Conservation (phyloP, 2,113 vertebrate genomes). For the Andinoacara biseriatus region DNA sequence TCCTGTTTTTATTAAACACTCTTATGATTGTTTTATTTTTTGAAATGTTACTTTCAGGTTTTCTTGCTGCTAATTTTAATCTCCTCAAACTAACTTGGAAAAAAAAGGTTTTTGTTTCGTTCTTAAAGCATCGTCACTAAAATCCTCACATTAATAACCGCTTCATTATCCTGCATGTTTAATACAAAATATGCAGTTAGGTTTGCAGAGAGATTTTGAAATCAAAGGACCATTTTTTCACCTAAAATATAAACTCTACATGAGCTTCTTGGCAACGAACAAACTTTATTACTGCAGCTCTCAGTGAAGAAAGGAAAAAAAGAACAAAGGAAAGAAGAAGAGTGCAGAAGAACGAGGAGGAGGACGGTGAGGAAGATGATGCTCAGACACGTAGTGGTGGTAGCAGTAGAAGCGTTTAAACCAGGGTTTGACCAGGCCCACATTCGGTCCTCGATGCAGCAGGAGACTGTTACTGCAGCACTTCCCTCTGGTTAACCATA, state of each 20-base stretch:
- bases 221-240: not conserved
- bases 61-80: no score
- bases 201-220: not conserved
- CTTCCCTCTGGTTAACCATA: slow-evolving; percentile 25
- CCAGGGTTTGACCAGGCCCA: not conserved
- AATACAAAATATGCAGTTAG: not conserved
- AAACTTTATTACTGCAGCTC: not conserved
- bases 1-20: not conserved
- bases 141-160: no score
- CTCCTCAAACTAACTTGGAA: no score
- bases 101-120: not conserved
- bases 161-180: not conserved
- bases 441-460: not conserved
- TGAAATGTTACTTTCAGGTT: no score
- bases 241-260: not conserved
- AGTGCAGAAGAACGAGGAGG: accelerated
- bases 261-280: not conserved
- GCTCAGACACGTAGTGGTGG: no score
- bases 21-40: no score
- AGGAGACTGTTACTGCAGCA: not conserved
- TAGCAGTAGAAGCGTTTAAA: not conserved
- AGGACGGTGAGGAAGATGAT: no score
- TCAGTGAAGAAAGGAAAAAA: not conserved
- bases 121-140: not conserved
- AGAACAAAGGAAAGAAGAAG: not conserved